Percentiles rank a stretch among this genome's conserved stretches.
Conservation (phyloP, 2,113 vertebrate genomes). For the Pungitius pungitius region DNA sequence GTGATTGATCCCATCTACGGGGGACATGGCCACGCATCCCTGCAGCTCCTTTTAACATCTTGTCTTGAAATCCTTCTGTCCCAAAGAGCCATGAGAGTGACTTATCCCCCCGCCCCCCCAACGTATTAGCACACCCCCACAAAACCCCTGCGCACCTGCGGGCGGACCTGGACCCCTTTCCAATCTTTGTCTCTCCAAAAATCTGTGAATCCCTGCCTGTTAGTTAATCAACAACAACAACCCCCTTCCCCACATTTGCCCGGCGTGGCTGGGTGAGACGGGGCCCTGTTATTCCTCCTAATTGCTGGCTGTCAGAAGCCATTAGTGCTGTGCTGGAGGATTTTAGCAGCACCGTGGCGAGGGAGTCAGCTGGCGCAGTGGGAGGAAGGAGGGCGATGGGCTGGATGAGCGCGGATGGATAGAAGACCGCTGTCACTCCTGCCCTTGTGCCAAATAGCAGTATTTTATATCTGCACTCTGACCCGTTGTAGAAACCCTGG, state of each 20-base stretch:
- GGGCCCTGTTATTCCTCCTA: conserved; percentile 72
- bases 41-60: background rate
- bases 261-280: conserved; percentile 30
- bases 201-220: conserved; percentile 14
- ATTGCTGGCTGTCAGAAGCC: conserved; percentile 77
- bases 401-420: conserved; percentile 49
- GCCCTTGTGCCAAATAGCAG: conserved; percentile 23
- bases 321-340: conserved; percentile 67
- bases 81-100: conserved; percentile 16
- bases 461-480: conserved; percentile 49
- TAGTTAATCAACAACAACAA: conserved; percentile 5
- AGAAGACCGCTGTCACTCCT: conserved; percentile 52
- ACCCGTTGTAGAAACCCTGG: conserved; percentile 41
- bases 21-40: background rate
- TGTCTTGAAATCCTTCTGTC: background rate
- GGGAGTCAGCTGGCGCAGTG: conserved; percentile 59
- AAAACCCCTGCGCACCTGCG: conserved; percentile 31
- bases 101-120: conserved; percentile 15
- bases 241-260: conserved; percentile 21
- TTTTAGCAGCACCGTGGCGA: conserved; percentile 54
- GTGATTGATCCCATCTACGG: conserved; percentile 1
- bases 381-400: conserved; percentile 41
- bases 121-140: conserved; percentile 24
- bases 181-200: conserved; percentile 8
- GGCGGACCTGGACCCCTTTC: conserved; percentile 17